Evolutionary conservation across 2,888 invertebrate genomes (phyloP).

Genomic region (Hydroisotoma schaefferi): DNA sequence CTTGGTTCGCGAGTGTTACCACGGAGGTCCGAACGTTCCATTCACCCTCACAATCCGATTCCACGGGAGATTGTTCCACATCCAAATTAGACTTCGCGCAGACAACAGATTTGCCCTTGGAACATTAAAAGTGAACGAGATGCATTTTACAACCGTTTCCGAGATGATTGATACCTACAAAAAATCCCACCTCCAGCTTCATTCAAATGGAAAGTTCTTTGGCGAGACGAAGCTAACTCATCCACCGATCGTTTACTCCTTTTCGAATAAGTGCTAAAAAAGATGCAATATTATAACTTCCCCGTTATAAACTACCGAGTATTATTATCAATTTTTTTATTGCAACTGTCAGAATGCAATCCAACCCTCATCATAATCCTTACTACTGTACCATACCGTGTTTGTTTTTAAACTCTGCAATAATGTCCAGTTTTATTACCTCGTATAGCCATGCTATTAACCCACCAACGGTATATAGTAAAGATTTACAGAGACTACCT

Average conservation of each 20-base stretch:
- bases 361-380: no score
- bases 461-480: no score
- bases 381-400: no score
- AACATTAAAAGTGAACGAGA: constrained; percentile 45
- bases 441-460: no score
- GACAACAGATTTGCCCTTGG: constrained; percentile 43
- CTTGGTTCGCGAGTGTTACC: constrained; percentile 40
- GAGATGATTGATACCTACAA: constrained; percentile 48
- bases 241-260: constrained; percentile 48
- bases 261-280: constrained; percentile 41
- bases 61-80: constrained; percentile 45
- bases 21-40: constrained; percentile 45
- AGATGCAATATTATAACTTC: no score
- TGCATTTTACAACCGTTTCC: constrained; percentile 42
- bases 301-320: no score
- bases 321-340: no score
- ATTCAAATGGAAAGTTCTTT: constrained; percentile 48
- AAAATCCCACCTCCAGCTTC: constrained; percentile 47
- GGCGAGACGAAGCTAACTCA: constrained; percentile 48
- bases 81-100: constrained; percentile 45
- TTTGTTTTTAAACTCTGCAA: no score
- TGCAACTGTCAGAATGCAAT: no score
- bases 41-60: constrained; percentile 48
- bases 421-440: no score
- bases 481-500: no score